phyloP scores from a whole-genome alignment of 2,113 vertebrate species.

The Spizaetus ornatus region DNA sequence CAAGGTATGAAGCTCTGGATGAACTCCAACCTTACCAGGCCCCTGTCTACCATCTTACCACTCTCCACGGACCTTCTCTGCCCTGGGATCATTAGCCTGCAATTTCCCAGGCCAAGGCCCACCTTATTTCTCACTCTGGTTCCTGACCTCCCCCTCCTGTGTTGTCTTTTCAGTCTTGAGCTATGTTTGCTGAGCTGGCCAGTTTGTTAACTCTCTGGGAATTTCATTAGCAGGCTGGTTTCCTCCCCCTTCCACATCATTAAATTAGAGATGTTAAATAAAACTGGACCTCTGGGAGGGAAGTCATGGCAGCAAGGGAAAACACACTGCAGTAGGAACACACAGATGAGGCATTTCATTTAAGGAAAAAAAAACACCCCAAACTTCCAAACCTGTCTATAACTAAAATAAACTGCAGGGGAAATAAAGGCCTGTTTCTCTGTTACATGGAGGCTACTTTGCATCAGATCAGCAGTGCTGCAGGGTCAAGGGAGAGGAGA shows the following conservation, averaged over 20 bases:
- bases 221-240: background rate
- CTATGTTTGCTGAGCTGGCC: background rate
- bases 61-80: background rate
- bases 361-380: background rate
- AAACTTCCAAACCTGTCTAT: background rate
- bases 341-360: background rate
- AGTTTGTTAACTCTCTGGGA: background rate
- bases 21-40: background rate
- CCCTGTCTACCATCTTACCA: fast-evolving
- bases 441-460: background rate
- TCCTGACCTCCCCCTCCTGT: background rate
- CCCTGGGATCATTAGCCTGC: no score
- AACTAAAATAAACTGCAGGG: background rate
- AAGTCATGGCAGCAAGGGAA: background rate
- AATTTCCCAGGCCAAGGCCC: background rate
- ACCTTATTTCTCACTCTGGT: background rate
- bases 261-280: background rate
- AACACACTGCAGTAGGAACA: background rate
- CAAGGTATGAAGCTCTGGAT: background rate
- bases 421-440: background rate
- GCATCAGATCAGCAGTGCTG: background rate
- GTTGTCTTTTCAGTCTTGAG: background rate
- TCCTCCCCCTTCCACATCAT: background rate
- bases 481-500: background rate
- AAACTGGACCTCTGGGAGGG: background rate